Base-by-base conservation (phyloP, 2,888 invertebrate species). In the Epicampocera succincta region DNA sequence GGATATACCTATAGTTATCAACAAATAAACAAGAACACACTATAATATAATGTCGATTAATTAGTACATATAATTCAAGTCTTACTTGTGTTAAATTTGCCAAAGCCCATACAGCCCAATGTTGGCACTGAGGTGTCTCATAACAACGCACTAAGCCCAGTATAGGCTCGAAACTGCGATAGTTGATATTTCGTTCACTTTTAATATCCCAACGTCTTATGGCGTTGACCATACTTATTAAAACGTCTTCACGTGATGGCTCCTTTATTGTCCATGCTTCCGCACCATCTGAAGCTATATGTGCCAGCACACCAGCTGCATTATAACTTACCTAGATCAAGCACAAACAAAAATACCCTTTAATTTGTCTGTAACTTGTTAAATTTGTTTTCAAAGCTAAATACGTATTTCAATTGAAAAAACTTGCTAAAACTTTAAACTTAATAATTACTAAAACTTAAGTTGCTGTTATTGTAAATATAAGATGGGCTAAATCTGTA, bases 51-150 rank as follows among this genome's bases (percentile, higher is more conserved):
- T 56, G 15, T 40, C 2, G 21, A 33, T 9, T 15, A n/a, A n/a
- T n/a, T n/a, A n/a, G n/a, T 9, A 12, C 13, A 25, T 13, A 9
- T 6, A n/a, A 4, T 46, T 52, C 15, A 38, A 44, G 65, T 25
- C 76, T 83, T 84, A 90, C 90, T 85, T 89, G 95, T 60, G 99
- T 99, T 81, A 99, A 93, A 92, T 99, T 99, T 61, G 98, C 98
- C 79, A 99, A 92, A 0, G 99, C 99, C 99, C 99, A 99, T 8
- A 96, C 95, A 2, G 98, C 98, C 99, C 99, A 99, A 90, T 97
- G 95, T 90, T 98, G 98, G 90, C 97, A 98, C 89, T 96, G 95
- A 0, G 97, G 96, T 0, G 98, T 97, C 88, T 97, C 96, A 86
- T 95, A 94, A 71, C 95, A 94, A 82, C 94, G 93, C 56, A 98